Evolutionary conservation across 2,888 invertebrate species (phyloP).

Genomic region (Trachelus stipa): DNA sequence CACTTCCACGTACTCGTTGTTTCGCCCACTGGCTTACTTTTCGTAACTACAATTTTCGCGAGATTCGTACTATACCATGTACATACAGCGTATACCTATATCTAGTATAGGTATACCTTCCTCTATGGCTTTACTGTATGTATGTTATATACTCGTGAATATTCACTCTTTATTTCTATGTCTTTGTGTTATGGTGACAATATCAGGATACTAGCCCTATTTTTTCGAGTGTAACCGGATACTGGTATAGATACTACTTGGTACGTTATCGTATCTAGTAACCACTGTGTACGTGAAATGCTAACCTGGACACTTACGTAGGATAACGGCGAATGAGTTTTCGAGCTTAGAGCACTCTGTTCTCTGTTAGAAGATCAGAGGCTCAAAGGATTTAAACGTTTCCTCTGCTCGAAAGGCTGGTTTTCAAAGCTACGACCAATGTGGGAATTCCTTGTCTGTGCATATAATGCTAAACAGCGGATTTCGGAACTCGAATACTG

Average conservation of each 20-base stretch:
- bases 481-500: background rate
- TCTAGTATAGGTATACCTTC: too few species aligned
- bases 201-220: background rate
- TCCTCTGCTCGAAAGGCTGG: background rate
- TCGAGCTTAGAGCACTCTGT: background rate
- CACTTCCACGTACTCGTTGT: too few species aligned
- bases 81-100: too few species aligned
- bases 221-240: background rate
- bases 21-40: too few species aligned
- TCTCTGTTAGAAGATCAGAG: background rate
- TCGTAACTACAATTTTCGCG: too few species aligned
- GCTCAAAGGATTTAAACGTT: background rate
- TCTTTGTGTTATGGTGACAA: background rate
- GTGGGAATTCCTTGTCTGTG: background rate
- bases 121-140: too few species aligned
- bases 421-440: background rate
- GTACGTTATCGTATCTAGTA: background rate
- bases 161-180: background rate
- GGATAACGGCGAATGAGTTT: constrained; percentile 4
- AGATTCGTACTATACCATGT: too few species aligned
- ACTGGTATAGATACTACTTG: background rate
- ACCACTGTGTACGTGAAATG: background rate
- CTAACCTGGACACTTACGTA: background rate
- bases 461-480: background rate
- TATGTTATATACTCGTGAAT: too few species aligned